A percentile compares a stretch with the other conserved stretches of the same genome.
phyloP scores from a whole-genome alignment of 2,888 invertebrate species.

The Congeria kusceri region DNA sequence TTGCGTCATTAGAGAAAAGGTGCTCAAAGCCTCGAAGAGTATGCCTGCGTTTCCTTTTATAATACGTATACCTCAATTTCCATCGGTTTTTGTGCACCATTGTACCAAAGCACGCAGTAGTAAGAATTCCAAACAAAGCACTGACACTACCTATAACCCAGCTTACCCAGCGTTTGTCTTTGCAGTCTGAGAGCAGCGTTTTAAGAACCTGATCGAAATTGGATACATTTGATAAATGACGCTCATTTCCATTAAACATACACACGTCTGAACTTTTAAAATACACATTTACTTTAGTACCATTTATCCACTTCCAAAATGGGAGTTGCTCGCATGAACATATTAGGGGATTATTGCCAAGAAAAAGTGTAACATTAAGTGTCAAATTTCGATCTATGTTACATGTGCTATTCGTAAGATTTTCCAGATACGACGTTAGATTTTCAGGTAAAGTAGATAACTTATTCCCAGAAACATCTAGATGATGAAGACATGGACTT shows the following conservation, averaged over 20 bases:
- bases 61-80: slow-evolving; percentile 57
- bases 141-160: slow-evolving; percentile 8
- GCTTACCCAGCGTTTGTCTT: slow-evolving; percentile 8
- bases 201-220: not conserved
- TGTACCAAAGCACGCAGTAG: slow-evolving; percentile 7
- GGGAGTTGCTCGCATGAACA: slow-evolving; percentile 45
- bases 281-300: not conserved
- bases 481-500: not conserved
- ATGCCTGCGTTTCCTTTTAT: slow-evolving; percentile 39
- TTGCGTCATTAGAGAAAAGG: slow-evolving; percentile 60
- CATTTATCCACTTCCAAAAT: slow-evolving; percentile 52
- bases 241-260: slow-evolving; percentile 6
- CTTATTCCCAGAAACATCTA: slow-evolving; percentile 26
- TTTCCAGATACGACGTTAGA: slow-evolving; percentile 22
- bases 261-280: not conserved
- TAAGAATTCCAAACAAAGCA: slow-evolving; percentile 4
- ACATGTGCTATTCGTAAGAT: not conserved
- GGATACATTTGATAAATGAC: not conserved
- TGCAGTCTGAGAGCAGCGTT: not conserved
- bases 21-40: slow-evolving; percentile 44
- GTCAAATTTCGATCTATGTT: not conserved
- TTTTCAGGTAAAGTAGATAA: slow-evolving; percentile 14
- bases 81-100: slow-evolving; percentile 50
- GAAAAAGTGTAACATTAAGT: slow-evolving; percentile 9
- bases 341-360: slow-evolving; percentile 41